These are phyloP conservation scores for Clitarchus hookeri DNA, from an alignment of 2,888 invertebrate genomes.

Conservation along the genomic window DNA sequence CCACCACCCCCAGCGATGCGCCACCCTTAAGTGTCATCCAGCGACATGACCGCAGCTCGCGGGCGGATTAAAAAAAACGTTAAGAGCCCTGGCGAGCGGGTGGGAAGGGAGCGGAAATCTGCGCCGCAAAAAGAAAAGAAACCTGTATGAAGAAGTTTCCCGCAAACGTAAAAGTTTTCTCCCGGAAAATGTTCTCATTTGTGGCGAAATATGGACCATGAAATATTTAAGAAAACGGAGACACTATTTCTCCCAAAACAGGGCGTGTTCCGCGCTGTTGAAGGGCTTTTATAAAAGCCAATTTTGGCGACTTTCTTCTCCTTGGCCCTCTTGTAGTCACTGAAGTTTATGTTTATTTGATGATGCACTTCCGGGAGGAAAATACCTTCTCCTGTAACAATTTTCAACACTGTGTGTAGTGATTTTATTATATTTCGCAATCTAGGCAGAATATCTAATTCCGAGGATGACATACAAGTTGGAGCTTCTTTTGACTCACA, in stretches of 20 bases:
- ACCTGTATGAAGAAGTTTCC: conserved; percentile 6
- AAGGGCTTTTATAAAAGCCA: not conserved
- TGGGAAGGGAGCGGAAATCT: not conserved
- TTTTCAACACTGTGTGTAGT: not conserved
- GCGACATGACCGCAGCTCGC: not conserved
- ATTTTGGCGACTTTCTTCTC: not conserved
- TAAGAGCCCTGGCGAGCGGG: not conserved
- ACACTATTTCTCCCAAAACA: conserved; percentile 14
- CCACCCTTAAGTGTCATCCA: not conserved
- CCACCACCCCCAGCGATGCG: not conserved
- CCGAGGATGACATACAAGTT: too few species aligned
- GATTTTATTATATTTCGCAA: too few species aligned
- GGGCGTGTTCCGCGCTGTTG: not conserved
- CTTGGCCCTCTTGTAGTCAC: not conserved
- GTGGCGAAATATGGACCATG: conserved; percentile 14
- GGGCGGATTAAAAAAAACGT: not conserved
- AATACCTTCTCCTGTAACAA: not conserved
- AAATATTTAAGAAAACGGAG: conserved; percentile 14
- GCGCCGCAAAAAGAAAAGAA: not conserved
- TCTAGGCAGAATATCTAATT: too few species aligned
- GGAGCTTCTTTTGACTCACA: too few species aligned
- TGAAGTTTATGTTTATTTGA: not conserved
- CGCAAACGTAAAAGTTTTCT: not conserved
- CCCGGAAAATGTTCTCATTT: conserved; percentile 9
- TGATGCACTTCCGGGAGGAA: not conserved